Conservation (phyloP, 2,797 vertebrate species). For the Erpetoichthys calabaricus region DNA sequence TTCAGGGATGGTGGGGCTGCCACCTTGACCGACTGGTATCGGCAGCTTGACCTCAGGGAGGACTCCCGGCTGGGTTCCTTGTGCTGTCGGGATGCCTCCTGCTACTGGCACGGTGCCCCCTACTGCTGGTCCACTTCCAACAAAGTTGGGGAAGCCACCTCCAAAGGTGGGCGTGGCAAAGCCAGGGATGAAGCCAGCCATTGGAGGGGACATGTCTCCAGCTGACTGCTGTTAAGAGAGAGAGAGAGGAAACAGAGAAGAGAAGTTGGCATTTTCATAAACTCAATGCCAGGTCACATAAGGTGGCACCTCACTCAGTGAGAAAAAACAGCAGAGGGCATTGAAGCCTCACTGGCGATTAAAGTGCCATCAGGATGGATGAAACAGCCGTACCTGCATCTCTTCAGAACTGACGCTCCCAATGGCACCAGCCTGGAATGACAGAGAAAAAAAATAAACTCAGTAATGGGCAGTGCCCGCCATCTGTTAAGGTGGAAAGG, state of each 20-base stretch:
- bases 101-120: background rate
- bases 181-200: background rate
- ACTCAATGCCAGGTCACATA: too few relatives aligned
- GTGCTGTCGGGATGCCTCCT: background rate
- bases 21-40: background rate
- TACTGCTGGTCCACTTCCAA: background rate
- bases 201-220: background rate
- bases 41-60: background rate
- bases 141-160: background rate
- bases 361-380: too few relatives aligned
- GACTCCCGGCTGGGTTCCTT: background rate
- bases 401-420: conserved; percentile 1
- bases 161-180: background rate
- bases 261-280: background rate
- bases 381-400: background rate
- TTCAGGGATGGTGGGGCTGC: background rate
- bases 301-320: too few relatives aligned
- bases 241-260: background rate
- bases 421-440: background rate
- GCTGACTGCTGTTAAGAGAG: background rate
- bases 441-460: background rate
- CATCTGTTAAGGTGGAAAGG: too few relatives aligned
- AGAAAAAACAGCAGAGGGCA: too few relatives aligned
- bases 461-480: background rate
- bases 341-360: too few relatives aligned